Conservation (phyloP, 2,113 vertebrate genomes). For the Coturnix japonica region DNA sequence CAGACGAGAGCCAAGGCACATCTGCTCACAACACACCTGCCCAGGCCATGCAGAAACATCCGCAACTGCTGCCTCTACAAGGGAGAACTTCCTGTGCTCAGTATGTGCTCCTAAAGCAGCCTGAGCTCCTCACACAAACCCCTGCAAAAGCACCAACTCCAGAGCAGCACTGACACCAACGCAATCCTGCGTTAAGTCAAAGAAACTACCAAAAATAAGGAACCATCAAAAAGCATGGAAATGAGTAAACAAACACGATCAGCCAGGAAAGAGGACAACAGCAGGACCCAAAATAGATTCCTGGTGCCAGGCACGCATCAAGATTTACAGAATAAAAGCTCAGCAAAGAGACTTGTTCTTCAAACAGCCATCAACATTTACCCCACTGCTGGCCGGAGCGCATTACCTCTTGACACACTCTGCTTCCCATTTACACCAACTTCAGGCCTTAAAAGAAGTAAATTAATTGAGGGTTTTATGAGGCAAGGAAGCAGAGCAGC, state of each 20-base stretch:
- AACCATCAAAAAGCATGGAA: slow-evolving; percentile 15
- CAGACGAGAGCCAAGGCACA: neutral
- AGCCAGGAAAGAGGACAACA: neutral
- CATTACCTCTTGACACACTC: neutral
- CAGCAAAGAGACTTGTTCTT: neutral
- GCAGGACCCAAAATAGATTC: slow-evolving; percentile 19
- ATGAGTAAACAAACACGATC: slow-evolving; percentile 17
- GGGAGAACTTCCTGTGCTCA: neutral
- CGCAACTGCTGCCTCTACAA: neutral
- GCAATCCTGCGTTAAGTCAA: neutral
- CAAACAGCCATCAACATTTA: neutral
- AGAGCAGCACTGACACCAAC: neutral
- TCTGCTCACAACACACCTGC: neutral
- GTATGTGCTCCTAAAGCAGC: neutral
- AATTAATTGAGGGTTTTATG: neutral
- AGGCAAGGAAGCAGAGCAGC: neutral
- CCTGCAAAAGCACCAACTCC: neutral
- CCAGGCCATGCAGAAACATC: neutral
- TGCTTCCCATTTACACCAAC: neutral
- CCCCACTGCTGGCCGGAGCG: neutral
- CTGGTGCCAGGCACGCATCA: neutral
- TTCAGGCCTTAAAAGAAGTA: neutral
- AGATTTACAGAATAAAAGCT: neutral
- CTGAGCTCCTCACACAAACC: neutral
- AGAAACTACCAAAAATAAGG: slow-evolving; percentile 16